Percentiles rank a stretch among this genome's conserved stretches.
These are phyloP conservation scores for Papilio protenor DNA, from an alignment of 2,888 invertebrate species.

Conservation along the genomic window DNA sequence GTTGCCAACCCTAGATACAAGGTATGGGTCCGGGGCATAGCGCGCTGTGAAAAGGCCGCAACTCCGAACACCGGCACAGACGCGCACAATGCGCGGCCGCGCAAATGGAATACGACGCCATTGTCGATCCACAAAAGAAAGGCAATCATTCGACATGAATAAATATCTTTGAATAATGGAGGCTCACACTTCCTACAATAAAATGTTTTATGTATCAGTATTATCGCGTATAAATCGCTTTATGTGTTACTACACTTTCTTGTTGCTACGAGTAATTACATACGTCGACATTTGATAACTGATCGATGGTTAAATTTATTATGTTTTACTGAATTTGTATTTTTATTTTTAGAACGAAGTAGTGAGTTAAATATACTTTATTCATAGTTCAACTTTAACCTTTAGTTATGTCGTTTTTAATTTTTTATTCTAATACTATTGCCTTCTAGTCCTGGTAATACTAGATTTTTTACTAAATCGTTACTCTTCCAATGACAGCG, in stretches of 20 bases:
- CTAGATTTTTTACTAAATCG: not conserved
- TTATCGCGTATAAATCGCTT: slow-evolving; percentile 77
- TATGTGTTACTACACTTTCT: slow-evolving; percentile 63
- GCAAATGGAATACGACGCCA: slow-evolving; percentile 80
- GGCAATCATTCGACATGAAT: slow-evolving; percentile 84
- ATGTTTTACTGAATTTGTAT: too few species aligned
- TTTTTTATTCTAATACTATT: not conserved
- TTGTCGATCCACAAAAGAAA: slow-evolving; percentile 83
- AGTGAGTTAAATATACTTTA: slow-evolving; percentile 1
- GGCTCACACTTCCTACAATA: slow-evolving; percentile 73
- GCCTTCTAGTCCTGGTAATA: not conserved
- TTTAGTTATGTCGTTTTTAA: not conserved
- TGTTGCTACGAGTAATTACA: slow-evolving; percentile 37
- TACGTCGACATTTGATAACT: slow-evolving; percentile 53
- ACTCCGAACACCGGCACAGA: slow-evolving; percentile 67
- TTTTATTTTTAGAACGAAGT: not conserved
- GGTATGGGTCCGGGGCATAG: slow-evolving; percentile 49
- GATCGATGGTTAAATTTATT: slow-evolving; percentile 46
- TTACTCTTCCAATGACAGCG: slow-evolving; percentile 15
- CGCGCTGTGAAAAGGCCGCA: slow-evolving; percentile 64
- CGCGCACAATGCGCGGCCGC: slow-evolving; percentile 75
- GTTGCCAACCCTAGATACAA: slow-evolving; percentile 42
- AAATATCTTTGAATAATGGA: slow-evolving; percentile 83
- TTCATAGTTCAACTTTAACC: not conserved
- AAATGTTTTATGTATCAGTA: slow-evolving; percentile 81